Base-by-base conservation (phyloP, 2,888 invertebrate species). In the Tenthredo mesomela region DNA sequence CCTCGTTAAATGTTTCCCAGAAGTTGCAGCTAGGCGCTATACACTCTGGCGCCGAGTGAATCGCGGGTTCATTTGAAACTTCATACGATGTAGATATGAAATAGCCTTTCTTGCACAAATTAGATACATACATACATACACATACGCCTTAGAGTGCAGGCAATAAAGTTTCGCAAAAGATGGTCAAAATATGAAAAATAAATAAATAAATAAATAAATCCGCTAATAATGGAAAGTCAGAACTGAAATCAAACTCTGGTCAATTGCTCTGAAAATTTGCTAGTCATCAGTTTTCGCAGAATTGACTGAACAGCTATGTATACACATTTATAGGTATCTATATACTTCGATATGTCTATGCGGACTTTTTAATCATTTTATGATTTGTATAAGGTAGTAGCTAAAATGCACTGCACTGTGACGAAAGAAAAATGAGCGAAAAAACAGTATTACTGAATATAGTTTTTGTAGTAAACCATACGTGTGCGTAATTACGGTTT, bases 1-100 rank as follows among this genome's bases (percentile, higher is more conserved):
- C 58, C 65, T 65, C 65, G 37, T 71, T 71, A 71, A 40, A 71
- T 43, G 40, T 71, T 43, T 40, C 37, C n/a, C 37, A 40, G 71
- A 40, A 71, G 71, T 43, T 71, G 65, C 65, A 29, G 15, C 65
- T 10, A 21, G 61, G 21, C 25, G 18, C 29, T 65, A 10, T 12
- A 25, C 3, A 65, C 4, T 25, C 15, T 65, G 29, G 21, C 15
- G 18, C 12, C 15, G 15, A 21, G n/a, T 7, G 40, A 71, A 40
- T 71, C 40, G 40, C 25, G 9, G n/a, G 0, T 12, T 10, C 4
- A 71, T 40, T 71, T 71, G 71, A 21, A 71, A 71, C 21, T 71
- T 40, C 37, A 37, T 70, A 71, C 37, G 71, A 40, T 43, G 43
- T 1, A 21, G 40, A 43, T 71, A 65, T 15, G 71, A n/a, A n/a